Base-by-base conservation (phyloP, 2,797 vertebrate species). In the Scolopax bukidnonensis region DNA sequence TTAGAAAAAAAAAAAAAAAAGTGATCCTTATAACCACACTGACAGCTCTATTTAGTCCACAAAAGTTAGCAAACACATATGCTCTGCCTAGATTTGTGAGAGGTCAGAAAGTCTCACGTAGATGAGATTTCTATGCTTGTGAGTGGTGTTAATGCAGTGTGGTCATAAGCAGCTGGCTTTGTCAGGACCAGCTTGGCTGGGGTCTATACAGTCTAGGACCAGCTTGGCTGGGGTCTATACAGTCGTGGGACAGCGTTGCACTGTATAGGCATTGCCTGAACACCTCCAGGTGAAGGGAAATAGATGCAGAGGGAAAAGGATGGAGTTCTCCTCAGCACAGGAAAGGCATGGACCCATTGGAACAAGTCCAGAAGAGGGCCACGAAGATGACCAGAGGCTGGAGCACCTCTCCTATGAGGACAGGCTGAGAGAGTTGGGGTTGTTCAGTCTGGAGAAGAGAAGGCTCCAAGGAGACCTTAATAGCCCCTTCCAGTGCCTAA, bases 31-130 rank as follows among this genome's bases (percentile, higher is more conserved):
- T 6, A 57, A 38, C 54, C 78, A 38, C 17, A 16, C n/a, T 56
- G 87, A 27, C 33, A 59, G 24, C 21, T 57, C 10, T 43, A 32
- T 61, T 60, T 67, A 87, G 65, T 63, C 21, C 33, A 73, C 4
- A 6, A 20, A 76, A 69, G 18, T 45, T 17, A 51, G 40, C 5
- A 23, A 51, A 9, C 5, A 20, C 0, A 1, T 43, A 28, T 1
- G 0, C 30, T 63, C 47, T 86, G 67, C 43, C 63, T 76, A 20
- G 21, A 16, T 82, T 67, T 77, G 23, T 0, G 0, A 23, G 78
- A 67, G 32, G 24, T 79, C 41, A 36, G 84, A 73, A n/a, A 36
- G 18, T 18, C 65, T 18, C 11, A n/a, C 1, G 21, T 5, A 67
- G 50, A 23, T 25, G 16, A 43, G 15, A 43, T 81, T 85, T 67